These are phyloP conservation scores for Notoglanidium macrostoma DNA, from an alignment of 2,797 vertebrate genomes.

Conservation along the genomic window DNA sequence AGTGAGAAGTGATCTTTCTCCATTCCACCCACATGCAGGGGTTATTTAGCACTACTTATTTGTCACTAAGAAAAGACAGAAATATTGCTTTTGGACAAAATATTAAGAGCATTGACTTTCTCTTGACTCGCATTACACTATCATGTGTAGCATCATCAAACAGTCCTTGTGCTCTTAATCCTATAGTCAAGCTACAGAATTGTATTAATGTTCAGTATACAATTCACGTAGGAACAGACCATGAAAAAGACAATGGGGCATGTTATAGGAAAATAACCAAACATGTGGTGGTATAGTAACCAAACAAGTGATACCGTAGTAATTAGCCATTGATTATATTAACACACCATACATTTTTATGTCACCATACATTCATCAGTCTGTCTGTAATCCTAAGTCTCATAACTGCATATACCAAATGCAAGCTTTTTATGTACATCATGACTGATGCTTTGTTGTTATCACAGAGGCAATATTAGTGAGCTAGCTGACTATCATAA, in stretches of 20 bases:
- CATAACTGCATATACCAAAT: background rate
- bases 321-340: background rate
- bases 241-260: background rate
- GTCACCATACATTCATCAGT: background rate
- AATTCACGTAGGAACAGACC: background rate
- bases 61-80: background rate
- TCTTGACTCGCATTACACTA: background rate
- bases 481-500: background rate
- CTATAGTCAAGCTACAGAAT: background rate
- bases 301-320: background rate
- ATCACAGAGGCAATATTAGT: background rate
- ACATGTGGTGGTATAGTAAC: background rate
- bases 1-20: conserved; percentile 31
- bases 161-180: background rate
- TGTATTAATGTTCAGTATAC: no score
- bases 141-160: background rate
- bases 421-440: background rate
- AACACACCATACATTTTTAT: background rate
- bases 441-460: background rate
- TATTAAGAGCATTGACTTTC: background rate
- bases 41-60: background rate
- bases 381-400: background rate
- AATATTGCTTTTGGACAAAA: conserved; percentile 1
- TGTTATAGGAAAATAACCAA: background rate
- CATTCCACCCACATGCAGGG: background rate